Evolutionary conservation across 1,140 invertebrate genomes (phyloP).

Genomic region (Temnothorax curvispinosus): DNA sequence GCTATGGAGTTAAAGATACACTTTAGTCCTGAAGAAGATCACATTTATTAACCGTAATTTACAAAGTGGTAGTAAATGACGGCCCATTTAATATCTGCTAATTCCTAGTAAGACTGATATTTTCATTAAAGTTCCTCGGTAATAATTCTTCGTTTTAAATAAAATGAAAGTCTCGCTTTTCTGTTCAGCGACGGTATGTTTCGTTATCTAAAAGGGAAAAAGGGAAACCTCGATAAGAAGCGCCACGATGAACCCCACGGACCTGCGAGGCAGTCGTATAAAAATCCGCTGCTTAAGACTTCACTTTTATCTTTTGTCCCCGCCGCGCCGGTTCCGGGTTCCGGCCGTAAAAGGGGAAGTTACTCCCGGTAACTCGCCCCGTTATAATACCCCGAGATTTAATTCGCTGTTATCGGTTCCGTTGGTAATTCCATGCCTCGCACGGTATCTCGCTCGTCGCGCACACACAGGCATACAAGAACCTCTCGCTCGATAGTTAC

Average conservation of each 20-base stretch:
- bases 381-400: conserved; percentile 61
- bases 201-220: neutral
- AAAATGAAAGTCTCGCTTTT: neutral
- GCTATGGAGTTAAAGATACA: neutral
- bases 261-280: conserved; percentile 1
- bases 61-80: neutral
- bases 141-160: neutral
- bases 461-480: neutral
- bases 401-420: conserved; percentile 60
- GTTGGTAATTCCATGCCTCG: conserved; percentile 51
- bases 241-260: neutral
- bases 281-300: conserved; percentile 40
- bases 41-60: neutral
- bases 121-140: neutral
- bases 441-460: conserved; percentile 49
- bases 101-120: neutral
- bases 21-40: neutral
- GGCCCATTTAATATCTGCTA: neutral
- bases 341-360: conserved; percentile 56
- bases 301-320: conserved; percentile 48
- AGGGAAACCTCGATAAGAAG: conserved; percentile 16
- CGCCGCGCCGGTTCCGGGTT: neutral
- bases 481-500: conserved; percentile 48
- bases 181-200: neutral
- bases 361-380: conserved; percentile 39